Evolutionary conservation across 1,140 invertebrate genomes (phyloP), one percentile per base, ranked within the genome.

Genomic region (Propsilocerus akamusi): DNA sequence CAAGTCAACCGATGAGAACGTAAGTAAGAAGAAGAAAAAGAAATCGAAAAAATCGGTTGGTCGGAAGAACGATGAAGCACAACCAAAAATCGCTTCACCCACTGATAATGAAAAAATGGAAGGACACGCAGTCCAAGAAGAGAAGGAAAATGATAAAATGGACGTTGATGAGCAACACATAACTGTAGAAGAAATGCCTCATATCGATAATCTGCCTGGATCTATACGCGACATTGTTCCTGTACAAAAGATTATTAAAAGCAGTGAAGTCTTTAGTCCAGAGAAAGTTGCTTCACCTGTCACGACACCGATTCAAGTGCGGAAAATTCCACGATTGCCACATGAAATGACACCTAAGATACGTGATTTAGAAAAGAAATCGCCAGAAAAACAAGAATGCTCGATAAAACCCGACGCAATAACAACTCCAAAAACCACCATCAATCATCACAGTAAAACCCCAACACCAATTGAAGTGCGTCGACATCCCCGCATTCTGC

Each of bases 11-110:
- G 53, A 60, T 34, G 58, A 60, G 54, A 63, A 66, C 54, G 53
- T 57, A 7, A 69, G 65, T 57, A 66, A 69, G 14, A 54, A 59
- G 50, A 58, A 62, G 50, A 54, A 49, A 28, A 24, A 46, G 48
- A 50, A 65, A 25, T 59, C 59, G 0, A 66, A 62, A 34, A 63
- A 64, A 50, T 26, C 53, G 14, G 62, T 59, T 53, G 52, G 47
- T 2, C 56, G 59, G 25, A 48, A 55, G 2, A 32, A 20, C n/a
- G 53, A 63, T 48, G 58, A 59, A 22, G 67, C 65, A 46, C 64
- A 62, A 20, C 60, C 61, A 1, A 59, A 69, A 0, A 66, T 65
- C 53, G 58, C 68, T 6, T 3, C 2, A 3, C 2, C n/a, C n/a
- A 24, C 32, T 6, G 12, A 49, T 28, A 10, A 7, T 47, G n/a